phyloP scores from a whole-genome alignment of 2,113 vertebrate genomes.

The Geothlypis trichas region DNA sequence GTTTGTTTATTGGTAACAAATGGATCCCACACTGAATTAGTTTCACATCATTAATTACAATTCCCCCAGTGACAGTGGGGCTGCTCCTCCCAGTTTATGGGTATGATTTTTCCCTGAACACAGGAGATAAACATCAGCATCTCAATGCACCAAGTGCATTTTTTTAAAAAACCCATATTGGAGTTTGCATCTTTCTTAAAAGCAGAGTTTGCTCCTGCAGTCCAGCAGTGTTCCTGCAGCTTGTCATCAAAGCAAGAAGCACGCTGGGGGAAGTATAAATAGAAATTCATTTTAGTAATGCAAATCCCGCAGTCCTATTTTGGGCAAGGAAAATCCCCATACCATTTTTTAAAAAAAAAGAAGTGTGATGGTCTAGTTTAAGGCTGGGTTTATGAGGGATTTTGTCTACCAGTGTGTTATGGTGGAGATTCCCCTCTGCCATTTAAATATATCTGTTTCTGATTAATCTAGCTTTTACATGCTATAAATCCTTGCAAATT shows the following conservation, averaged over 20 bases:
- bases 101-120: neutral
- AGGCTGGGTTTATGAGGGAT: constrained; percentile 9
- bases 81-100: neutral
- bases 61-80: neutral
- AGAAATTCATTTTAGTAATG: constrained; percentile 60
- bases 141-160: neutral
- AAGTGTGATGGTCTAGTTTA: neutral
- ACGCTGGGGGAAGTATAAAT: constrained; percentile 29
- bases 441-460: neutral
- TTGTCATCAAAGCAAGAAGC: constrained; percentile 18
- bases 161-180: accelerated
- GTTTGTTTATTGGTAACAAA: neutral
- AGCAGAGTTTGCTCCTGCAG: neutral
- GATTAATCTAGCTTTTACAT: neutral
- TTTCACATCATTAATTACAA: neutral
- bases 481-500: constrained; percentile 40
- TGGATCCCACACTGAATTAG: neutral
- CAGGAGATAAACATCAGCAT: neutral
- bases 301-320: constrained; percentile 49
- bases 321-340: constrained; percentile 44
- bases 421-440: neutral
- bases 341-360: neutral
- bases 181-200: neutral
- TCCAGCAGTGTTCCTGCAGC: neutral
- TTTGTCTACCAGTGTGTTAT: neutral